These are phyloP conservation scores for Ptilodon capucinus DNA, from an alignment of 2,888 invertebrate species.

Conservation along the genomic window DNA sequence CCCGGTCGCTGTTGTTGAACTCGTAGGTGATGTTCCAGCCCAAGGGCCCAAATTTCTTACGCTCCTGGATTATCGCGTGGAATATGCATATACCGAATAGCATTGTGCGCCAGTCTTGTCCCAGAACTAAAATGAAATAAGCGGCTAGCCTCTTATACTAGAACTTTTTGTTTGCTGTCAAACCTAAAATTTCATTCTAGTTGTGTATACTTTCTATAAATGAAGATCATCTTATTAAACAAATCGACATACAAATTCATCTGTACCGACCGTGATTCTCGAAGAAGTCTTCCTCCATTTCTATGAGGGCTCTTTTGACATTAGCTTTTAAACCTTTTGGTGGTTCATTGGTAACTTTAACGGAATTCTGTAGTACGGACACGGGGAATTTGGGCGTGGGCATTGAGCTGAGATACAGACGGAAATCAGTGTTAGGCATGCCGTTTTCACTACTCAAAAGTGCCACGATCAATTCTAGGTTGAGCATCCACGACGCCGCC, in stretches of 20 bases:
- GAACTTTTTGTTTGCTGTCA: too few relatives aligned
- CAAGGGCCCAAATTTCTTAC: conserved; percentile 94
- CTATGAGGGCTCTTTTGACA: conserved; percentile 90
- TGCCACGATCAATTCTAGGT: conserved; percentile 90
- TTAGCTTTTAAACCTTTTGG: conserved; percentile 96
- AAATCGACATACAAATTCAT: not conserved
- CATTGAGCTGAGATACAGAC: conserved; percentile 95
- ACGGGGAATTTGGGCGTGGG: conserved; percentile 94
- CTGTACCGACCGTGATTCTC: conserved; percentile 85
- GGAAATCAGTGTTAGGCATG: conserved; percentile 87
- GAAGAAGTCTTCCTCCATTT: conserved; percentile 90
- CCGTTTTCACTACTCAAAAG: conserved; percentile 86
- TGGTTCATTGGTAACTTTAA: conserved; percentile 97
- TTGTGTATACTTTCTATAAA: too few relatives aligned
- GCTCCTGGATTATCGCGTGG: conserved; percentile 95
- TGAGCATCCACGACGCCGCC: conserved; percentile 96
- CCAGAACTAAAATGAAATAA: conserved; percentile 72
- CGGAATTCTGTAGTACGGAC: conserved; percentile 94
- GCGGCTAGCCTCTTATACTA: too few relatives aligned
- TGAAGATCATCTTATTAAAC: too few relatives aligned
- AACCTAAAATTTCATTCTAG: too few relatives aligned
- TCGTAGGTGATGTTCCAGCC: conserved; percentile 98
- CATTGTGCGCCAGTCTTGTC: conserved; percentile 87
- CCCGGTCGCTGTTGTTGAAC: conserved; percentile 95
- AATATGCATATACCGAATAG: conserved; percentile 94